Base-by-base conservation (phyloP, 2,113 vertebrate species). In the Condylura cristata region DNA sequence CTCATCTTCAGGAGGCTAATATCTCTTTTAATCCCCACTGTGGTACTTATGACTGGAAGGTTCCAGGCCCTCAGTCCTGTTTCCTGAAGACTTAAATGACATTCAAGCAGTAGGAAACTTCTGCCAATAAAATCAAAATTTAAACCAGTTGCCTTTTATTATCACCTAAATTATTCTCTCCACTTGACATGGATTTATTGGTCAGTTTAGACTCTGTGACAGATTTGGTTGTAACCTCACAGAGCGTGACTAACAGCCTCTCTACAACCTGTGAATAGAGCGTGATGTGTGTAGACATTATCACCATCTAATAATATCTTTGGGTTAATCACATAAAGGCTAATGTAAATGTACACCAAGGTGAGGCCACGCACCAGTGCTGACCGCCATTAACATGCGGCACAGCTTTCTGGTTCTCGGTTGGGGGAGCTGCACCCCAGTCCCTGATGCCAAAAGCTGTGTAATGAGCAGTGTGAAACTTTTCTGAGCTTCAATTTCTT, bases 101-200 rank as follows among this genome's bases (percentile, higher is more conserved):
- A 97, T 97, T 96, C 94, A 83, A 90, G 85, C 95, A 78, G 96
- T 79, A 34, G 97, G 96, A 94, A 97, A 93, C 84, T 94, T 70
- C 91, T 93, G 96, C 95, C 97, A 97, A 76, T 94, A 97, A 97
- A 97, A 97, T 95, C 2, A n/a, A 97, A 97, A 97, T 93, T 94
- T 68, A 95, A 88, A 75, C 88, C 20, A 37, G 8, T 71, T 14
- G 92, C 28, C 72, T 97, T 97, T 97, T 95, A 90, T 96, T 76
- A 86, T 89, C 60, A 74, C 82, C 94, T 80, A 90, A 92, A 89
- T 97, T 96, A 89, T 96, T 92, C 95, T 90, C 87, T 86, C 24
- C 58, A 32, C 94, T 97, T 89, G 85, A 96, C 37, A 37, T 51
- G 94, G 92, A 97, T 39, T 97, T 92, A 80, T 86, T 70, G 92